These are phyloP conservation scores for Eupeodes corollae DNA, from an alignment of 1,140 invertebrate genomes.

Conservation along the genomic window DNA sequence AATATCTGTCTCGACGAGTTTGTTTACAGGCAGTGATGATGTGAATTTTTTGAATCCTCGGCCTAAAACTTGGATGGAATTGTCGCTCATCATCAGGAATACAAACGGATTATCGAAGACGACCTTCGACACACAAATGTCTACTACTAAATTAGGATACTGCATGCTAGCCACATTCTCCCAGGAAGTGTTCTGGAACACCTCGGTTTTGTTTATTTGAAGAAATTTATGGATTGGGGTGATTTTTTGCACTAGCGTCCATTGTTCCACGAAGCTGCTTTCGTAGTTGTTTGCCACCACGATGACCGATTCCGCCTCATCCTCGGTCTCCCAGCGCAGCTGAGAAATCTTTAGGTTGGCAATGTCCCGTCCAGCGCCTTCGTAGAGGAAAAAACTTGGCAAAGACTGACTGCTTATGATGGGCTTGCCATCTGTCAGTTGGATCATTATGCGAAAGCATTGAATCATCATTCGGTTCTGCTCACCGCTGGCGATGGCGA, in stretches of 20 bases:
- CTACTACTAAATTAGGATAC: slow-evolving; percentile 13
- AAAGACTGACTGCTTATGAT: slow-evolving; percentile 58
- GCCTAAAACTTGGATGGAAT: slow-evolving; percentile 46
- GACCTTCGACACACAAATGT: slow-evolving; percentile 23
- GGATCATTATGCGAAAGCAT: slow-evolving; percentile 48
- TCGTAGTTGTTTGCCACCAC: slow-evolving; percentile 52
- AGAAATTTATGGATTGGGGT: slow-evolving; percentile 63
- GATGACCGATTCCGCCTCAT: slow-evolving; percentile 70
- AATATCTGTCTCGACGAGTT: slow-evolving; percentile 39
- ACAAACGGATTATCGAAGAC: slow-evolving; percentile 36
- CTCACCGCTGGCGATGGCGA: slow-evolving; percentile 49
- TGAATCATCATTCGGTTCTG: slow-evolving; percentile 57
- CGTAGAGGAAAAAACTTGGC: slow-evolving; percentile 69
- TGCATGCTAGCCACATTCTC: slow-evolving; percentile 23
- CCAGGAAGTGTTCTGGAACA: slow-evolving; percentile 48
- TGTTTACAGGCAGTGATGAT: slow-evolving; percentile 3
- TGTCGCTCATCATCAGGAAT: slow-evolving; percentile 61
- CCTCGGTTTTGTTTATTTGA: slow-evolving; percentile 39
- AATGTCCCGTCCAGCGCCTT: slow-evolving; percentile 43
- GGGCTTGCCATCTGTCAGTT: slow-evolving; percentile 43
- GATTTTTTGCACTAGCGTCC: slow-evolving; percentile 72
- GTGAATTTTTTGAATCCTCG: slow-evolving; percentile 61
- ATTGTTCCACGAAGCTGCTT: slow-evolving; percentile 66
- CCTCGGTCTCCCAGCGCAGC: slow-evolving; percentile 67
- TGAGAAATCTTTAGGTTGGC: slow-evolving; percentile 47